Evolutionary conservation across 2,113 vertebrate genomes (phyloP).

Genomic region (Scortum barcoo): DNA sequence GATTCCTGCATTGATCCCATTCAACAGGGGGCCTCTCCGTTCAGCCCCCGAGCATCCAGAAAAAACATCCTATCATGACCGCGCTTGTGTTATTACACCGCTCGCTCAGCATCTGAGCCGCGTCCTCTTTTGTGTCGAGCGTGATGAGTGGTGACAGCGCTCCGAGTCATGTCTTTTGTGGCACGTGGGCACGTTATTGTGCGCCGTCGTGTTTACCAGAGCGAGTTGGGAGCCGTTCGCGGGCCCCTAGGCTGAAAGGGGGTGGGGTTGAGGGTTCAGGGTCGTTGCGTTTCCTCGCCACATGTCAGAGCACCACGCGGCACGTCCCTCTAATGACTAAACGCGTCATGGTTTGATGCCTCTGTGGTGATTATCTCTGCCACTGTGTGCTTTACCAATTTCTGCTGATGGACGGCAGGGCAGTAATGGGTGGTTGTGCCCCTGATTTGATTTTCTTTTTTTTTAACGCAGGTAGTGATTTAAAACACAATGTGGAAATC

Average conservation of each 20-base stretch:
- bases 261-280: slow-evolving; percentile 50
- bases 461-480: slow-evolving; percentile 20
- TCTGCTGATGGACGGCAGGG: slow-evolving; percentile 27
- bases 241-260: slow-evolving; percentile 29
- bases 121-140: slow-evolving; percentile 57
- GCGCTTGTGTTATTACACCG: slow-evolving; percentile 38
- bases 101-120: slow-evolving; percentile 47
- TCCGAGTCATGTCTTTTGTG: slow-evolving; percentile 63
- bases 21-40: slow-evolving; percentile 20
- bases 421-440: not conserved
- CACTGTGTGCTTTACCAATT: not conserved
- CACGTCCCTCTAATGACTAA: slow-evolving; percentile 5
- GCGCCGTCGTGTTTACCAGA: slow-evolving; percentile 51
- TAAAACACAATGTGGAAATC: slow-evolving; percentile 36
- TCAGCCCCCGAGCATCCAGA: slow-evolving; percentile 41
- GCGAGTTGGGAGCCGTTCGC: slow-evolving; percentile 56
- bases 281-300: slow-evolving; percentile 28
- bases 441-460: slow-evolving; percentile 8
- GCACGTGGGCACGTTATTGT: slow-evolving; percentile 49
- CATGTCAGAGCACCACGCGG: not conserved
- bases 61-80: slow-evolving; percentile 57
- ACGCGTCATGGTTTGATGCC: slow-evolving; percentile 18
- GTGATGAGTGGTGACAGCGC: slow-evolving; percentile 60
- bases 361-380: not conserved
- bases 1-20: slow-evolving; percentile 59